Percentiles rank a stretch among this genome's conserved stretches.
These are phyloP conservation scores for Acanthacorydalis orientalis DNA, from an alignment of 2,888 invertebrate species.

Conservation along the genomic window DNA sequence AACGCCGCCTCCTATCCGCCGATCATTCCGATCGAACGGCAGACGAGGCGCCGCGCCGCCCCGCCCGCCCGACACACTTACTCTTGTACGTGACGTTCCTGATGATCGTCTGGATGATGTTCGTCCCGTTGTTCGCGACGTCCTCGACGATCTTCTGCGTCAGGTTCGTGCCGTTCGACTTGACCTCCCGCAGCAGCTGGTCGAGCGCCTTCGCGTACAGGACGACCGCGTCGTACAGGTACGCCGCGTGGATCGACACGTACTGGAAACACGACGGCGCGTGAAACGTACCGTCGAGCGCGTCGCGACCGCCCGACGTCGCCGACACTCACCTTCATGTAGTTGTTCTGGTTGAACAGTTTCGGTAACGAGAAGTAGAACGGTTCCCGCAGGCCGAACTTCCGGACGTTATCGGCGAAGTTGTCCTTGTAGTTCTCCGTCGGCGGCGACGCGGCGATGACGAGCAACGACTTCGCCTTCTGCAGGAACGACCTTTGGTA, in stretches of 20 bases:
- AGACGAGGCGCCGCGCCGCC: too few relatives aligned
- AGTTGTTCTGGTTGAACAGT: slow-evolving; percentile 31
- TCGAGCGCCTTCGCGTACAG: slow-evolving; percentile 79
- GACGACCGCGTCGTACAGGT: slow-evolving; percentile 86
- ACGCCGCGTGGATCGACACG: slow-evolving; percentile 81
- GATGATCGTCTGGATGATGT: slow-evolving; percentile 75
- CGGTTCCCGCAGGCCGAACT: slow-evolving; percentile 61
- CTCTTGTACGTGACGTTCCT: slow-evolving; percentile 72
- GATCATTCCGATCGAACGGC: too few relatives aligned
- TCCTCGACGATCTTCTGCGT: slow-evolving; percentile 45
- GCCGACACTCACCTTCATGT: slow-evolving; percentile 19
- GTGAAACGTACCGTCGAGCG: not conserved
- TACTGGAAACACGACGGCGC: slow-evolving; percentile 34
- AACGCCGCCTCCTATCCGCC: too few relatives aligned
- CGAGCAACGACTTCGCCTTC: slow-evolving; percentile 65
- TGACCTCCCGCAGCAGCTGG: slow-evolving; percentile 34
- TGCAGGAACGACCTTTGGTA: slow-evolving; percentile 45
- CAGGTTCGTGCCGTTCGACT: slow-evolving; percentile 32
- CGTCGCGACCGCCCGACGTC: not conserved
- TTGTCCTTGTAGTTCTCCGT: slow-evolving; percentile 44
- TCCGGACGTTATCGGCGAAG: slow-evolving; percentile 65
- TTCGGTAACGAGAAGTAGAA: slow-evolving; percentile 59
- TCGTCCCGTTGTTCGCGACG: slow-evolving; percentile 69
- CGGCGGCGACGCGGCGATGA: slow-evolving; percentile 80
- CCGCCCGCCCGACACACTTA: slow-evolving; percentile 30